Base-by-base conservation (phyloP, 2,113 vertebrate genomes). In the Toxostoma redivivum region DNA sequence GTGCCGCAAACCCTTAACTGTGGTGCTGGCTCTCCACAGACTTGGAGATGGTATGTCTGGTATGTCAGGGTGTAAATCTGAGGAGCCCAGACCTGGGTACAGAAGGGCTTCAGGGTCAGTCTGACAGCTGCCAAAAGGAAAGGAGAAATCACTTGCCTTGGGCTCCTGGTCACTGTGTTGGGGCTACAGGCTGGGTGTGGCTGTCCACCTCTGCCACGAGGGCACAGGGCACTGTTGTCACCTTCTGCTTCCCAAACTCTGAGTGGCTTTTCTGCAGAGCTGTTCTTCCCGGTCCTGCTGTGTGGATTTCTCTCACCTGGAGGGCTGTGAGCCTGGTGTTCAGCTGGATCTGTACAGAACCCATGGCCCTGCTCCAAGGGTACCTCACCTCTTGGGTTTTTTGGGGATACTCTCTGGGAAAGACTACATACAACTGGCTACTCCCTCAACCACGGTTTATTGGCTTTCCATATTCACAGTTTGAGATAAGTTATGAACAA, bases 301-400 rank as follows among this genome's bases (percentile, higher is more conserved):
- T 53, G 15, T 54, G 56, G 25, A 38, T 9, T 71, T 77, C 31
- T 37, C 21, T 71, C 19, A 3, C 13, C 28, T 66, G 81, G 23
- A 44, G 42, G 50, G 28, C 25, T 45, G 28, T 37, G 42, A 74
- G 17, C 28, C 44, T 54, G 11, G 3, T 81, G 16, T 69, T 78
- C 18, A 54, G 0, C 42, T 66, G 13, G 6, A 33, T 62, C 65
- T 79, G 5, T 62, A 11, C 20, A 21, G 8, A 45, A 42, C 7
- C 47, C 21, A 3, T 19, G 30, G 31, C 11, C n/a, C 5, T 3
- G 4, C n/a, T 72, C 5, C 5, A 21, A 47, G 12, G 38, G 1
- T 21, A 17, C 77, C 38, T 81, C 10, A 7, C 2, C 16, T 54
- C 35, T 33, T 71, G 53, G 78, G 38, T 16, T 45, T 16, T 45